A percentile compares a stretch with the other conserved stretches of the same genome.
Conservation (phyloP, 2,888 invertebrate genomes). For the Andricus curvator region DNA sequence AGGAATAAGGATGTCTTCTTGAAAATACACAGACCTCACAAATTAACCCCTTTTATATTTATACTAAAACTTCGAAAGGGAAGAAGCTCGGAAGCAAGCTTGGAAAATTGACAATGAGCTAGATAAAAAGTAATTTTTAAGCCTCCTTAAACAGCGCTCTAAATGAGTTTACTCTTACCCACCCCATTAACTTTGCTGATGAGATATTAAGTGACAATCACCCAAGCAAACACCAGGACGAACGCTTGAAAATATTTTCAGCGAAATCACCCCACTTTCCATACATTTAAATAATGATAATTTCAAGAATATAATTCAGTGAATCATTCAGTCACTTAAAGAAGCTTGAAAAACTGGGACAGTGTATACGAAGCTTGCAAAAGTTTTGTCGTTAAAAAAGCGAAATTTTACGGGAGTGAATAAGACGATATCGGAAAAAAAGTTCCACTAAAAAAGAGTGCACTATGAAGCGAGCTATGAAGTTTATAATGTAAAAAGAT, state of each 20-base stretch:
- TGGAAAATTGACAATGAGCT: not conserved
- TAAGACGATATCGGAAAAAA: not conserved
- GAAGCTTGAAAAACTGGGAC: slow-evolving; percentile 7
- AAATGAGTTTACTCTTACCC: not conserved
- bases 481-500: not conserved
- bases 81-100: not conserved
- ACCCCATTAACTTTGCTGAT: not conserved
- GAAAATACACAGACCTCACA: not conserved
- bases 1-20: not conserved
- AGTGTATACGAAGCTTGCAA: not conserved
- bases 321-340: slow-evolving; percentile 10
- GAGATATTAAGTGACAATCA: not conserved
- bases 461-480: not conserved
- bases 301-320: not conserved
- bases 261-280: slow-evolving; percentile 22
- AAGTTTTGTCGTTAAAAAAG: not conserved
- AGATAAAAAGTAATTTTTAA: not conserved
- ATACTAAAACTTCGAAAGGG: not conserved
- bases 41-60: not conserved
- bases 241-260: slow-evolving; percentile 20
- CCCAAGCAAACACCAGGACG: not conserved
- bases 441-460: not conserved
- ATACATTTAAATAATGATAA: slow-evolving; percentile 30
- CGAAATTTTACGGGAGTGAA: not conserved
- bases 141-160: no score